A percentile compares a stretch with the other conserved stretches of the same genome.
These are phyloP conservation scores for Cricetomys ansorgei DNA, from an alignment of 2,113 vertebrate species.

Conservation along the genomic window DNA sequence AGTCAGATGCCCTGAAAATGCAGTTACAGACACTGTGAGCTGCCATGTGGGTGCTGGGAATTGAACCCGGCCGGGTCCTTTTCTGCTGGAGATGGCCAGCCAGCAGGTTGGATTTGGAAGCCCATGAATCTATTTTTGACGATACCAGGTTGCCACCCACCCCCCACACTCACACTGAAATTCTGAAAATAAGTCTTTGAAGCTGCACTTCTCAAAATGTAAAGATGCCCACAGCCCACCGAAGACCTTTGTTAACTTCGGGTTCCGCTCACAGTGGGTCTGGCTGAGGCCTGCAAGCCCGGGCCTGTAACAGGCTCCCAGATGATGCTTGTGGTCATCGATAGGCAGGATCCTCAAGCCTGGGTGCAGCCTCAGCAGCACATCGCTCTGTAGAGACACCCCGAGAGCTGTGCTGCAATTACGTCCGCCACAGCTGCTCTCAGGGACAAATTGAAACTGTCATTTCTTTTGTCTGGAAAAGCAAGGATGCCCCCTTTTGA, in stretches of 20 bases:
- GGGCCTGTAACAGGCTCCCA: not conserved
- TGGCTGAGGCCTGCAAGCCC: not conserved
- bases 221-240: not conserved
- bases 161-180: not conserved
- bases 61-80: too few species aligned
- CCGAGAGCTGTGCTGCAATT: conserved; percentile 38
- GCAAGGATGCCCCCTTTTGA: conserved; percentile 89
- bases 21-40: too few species aligned
- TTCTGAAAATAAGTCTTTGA: not conserved
- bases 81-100: not conserved
- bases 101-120: not conserved
- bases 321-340: not conserved
- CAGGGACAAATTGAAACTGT: conserved; percentile 48
- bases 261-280: not conserved
- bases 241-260: not conserved
- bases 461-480: conserved; percentile 82
- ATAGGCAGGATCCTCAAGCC: not conserved
- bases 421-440: conserved; percentile 33
- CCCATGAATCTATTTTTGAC: not conserved
- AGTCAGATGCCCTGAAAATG: too few species aligned
- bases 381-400: conserved; percentile 65
- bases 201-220: not conserved
- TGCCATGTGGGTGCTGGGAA: too few species aligned
- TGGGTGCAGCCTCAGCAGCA: not conserved
- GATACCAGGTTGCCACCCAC: not conserved